Evolutionary conservation across 1,140 invertebrate genomes (phyloP).

Genomic region (Nomia melanderi): DNA sequence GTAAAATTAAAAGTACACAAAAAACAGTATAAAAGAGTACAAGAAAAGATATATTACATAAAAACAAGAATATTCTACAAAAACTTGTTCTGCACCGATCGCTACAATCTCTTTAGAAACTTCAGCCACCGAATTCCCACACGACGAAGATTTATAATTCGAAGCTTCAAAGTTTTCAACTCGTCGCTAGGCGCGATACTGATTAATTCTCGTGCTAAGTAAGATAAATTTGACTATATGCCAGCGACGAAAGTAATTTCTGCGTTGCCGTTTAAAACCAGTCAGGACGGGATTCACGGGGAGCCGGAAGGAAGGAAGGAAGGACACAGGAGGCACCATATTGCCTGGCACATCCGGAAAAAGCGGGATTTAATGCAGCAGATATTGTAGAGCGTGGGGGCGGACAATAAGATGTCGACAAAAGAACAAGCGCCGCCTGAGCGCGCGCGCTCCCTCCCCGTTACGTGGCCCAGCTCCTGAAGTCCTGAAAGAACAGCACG

Average conservation of each 20-base stretch:
- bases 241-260: conserved; percentile 11
- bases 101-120: no score
- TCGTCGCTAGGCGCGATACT: no score
- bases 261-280: not conserved
- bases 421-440: conserved; percentile 53
- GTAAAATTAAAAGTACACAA: no score
- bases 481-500: conserved; percentile 65
- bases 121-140: no score
- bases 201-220: not conserved
- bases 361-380: conserved; percentile 69
- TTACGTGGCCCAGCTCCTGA: conserved; percentile 36
- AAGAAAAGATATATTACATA: no score
- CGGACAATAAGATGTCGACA: conserved; percentile 63
- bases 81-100: no score
- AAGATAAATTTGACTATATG: not conserved
- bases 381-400: conserved; percentile 63
- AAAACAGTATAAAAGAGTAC: no score
- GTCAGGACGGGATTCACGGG: not conserved
- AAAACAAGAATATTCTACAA: no score
- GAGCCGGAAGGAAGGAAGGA: not conserved
- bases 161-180: not conserved
- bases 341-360: conserved; percentile 56
- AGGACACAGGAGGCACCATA: conserved; percentile 42
- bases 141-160: not conserved
- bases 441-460: conserved; percentile 12